Base-by-base conservation (phyloP, 2,113 vertebrate genomes). In the Anarhynchus alexandrinus region DNA sequence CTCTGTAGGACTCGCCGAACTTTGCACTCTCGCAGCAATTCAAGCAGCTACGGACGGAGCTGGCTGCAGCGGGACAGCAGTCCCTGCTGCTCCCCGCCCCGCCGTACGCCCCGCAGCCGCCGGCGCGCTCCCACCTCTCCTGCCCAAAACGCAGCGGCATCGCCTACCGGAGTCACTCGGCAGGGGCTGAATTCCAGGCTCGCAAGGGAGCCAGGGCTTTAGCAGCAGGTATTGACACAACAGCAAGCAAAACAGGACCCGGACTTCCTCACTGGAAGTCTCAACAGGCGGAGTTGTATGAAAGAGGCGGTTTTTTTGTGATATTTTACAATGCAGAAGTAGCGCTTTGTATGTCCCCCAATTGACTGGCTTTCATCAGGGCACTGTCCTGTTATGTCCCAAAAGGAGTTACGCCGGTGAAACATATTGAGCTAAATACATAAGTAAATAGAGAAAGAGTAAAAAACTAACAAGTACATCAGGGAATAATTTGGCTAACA, bases 221-320 rank as follows among this genome's bases (percentile, higher is more conserved):
- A 58, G 26, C 58, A 47, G 58, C 21, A 16, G 2, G 3, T 36
- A 40, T 82, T 61, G 40, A 38, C 3, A 32, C 10, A 59, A 11
- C 5, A 6, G 64, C 69, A 73, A 73, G 45, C 36, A 82, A 74
- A 88, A 55, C 36, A 42, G 43, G 38, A 45, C 9, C 22, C 32
- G n/a, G 54, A n/a, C n/a, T n/a, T 4, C 58, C 32, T 77, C 30
- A 40, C 16, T 49, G 76, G 43, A 71, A 47, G 51, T 17, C 62
- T 67, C 20, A 51, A 34, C 1, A 8, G 29, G 40, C 26, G 67
- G 34, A 51, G n/a, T 3, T 79, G 47, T 27, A 55, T 11, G 32
- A 73, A 25, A 9, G 7, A 15, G 21, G 38, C 0, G 0, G 0
- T 17, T 89, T 36, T 49, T 29, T 77, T 64, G 22, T 23, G 54